A percentile compares a stretch with the other conserved stretches of the same genome.
Conservation (phyloP, 2,888 invertebrate species). For the Diaphora mendica region DNA sequence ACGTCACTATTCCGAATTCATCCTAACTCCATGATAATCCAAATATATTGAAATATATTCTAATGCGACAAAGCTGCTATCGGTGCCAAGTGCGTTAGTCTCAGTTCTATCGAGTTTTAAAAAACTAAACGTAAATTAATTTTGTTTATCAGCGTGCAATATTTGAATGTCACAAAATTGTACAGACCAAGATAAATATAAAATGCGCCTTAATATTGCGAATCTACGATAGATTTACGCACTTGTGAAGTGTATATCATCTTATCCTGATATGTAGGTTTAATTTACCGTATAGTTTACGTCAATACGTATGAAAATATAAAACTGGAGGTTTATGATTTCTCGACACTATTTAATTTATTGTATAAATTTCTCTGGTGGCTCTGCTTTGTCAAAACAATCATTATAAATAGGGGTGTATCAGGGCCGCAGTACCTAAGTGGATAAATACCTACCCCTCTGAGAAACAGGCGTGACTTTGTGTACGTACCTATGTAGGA, state of each 20-base stretch:
- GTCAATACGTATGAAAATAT: background rate
- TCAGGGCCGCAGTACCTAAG: too few relatives aligned
- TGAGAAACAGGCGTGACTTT: too few relatives aligned
- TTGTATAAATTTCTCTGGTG: background rate
- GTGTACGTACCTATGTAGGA: too few relatives aligned
- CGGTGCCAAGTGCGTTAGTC: constrained; percentile 54
- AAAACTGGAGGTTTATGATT: background rate
- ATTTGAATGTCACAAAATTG: background rate
- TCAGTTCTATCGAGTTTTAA: constrained; percentile 13
- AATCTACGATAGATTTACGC: background rate
- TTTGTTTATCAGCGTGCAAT: constrained; percentile 2
- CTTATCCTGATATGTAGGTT: too few relatives aligned
- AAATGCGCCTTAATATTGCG: background rate
- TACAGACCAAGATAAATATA: background rate
- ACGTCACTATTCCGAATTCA: background rate
- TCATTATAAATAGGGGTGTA: background rate
- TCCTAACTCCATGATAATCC: constrained; percentile 3
- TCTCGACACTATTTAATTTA: background rate
- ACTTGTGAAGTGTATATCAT: background rate
- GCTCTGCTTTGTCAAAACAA: background rate
- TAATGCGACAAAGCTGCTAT: constrained; percentile 28
- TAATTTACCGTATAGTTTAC: too few relatives aligned
- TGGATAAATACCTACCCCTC: too few relatives aligned
- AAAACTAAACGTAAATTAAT: constrained; percentile 16
- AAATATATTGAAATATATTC: constrained; percentile 25